These are phyloP conservation scores for Diadegma fenestrale DNA, from an alignment of 2,888 invertebrate species.

Conservation along the genomic window DNA sequence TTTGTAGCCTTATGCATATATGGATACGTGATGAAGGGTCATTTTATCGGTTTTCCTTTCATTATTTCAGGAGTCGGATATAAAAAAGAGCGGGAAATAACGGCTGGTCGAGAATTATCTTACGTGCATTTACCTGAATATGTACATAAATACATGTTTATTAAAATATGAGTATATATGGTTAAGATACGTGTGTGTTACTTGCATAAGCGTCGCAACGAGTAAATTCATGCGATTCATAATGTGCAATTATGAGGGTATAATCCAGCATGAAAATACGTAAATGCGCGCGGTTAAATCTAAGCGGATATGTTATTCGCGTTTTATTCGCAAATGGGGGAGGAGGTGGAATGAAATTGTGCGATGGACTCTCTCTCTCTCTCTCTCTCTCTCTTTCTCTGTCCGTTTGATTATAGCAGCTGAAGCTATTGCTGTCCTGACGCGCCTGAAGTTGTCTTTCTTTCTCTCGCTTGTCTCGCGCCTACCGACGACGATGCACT, in stretches of 20 bases:
- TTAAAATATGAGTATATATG: background rate
- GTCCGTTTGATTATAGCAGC: background rate
- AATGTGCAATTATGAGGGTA: conserved; percentile 60
- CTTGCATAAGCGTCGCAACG: conserved; percentile 43
- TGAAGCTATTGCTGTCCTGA: conserved; percentile 24
- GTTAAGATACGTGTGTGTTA: background rate
- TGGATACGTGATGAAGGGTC: conserved; percentile 30
- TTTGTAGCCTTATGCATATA: background rate
- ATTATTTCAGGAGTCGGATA: conserved; percentile 38
- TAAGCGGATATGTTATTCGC: conserved; percentile 52
- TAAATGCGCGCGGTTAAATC: conserved; percentile 59
- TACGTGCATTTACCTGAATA: conserved; percentile 15
- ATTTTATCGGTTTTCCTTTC: conserved; percentile 55
- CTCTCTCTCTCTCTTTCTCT: conserved; percentile 6
- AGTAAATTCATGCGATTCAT: conserved; percentile 55
- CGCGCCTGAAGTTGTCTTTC: conserved; percentile 34
- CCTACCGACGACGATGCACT: conserved; percentile 34
- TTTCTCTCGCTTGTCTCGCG: conserved; percentile 42
- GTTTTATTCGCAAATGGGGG: conserved; percentile 38
- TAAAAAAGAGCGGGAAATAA: conserved; percentile 35
- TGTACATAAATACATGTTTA: background rate
- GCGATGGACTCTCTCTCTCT: conserved; percentile 26
- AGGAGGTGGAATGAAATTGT: conserved; percentile 37
- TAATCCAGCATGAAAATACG: conserved; percentile 64
- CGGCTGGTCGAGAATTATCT: conserved; percentile 44